Evolutionary conservation across 2,888 invertebrate genomes (phyloP).

Genomic region (Acleris emargana): DNA sequence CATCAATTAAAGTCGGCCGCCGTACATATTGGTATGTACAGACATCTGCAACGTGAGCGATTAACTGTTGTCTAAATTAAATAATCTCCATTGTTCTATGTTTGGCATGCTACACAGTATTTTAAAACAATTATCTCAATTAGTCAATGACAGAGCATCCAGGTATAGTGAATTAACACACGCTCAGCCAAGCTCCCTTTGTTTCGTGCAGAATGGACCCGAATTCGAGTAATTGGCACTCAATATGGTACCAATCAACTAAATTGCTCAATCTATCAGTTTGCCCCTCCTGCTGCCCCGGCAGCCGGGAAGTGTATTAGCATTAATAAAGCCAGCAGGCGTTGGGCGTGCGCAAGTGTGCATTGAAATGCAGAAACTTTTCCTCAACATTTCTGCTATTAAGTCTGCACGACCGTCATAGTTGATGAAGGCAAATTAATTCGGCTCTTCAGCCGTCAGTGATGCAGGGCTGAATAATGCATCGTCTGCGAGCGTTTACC

Average conservation of each 20-base stretch:
- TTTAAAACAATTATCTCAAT: conserved; percentile 5
- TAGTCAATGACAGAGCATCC: conserved; percentile 4
- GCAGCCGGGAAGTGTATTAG: not conserved
- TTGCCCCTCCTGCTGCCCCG: not conserved
- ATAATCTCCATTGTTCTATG: not conserved
- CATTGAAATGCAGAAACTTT: conserved; percentile 8
- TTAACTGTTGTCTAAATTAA: too few species aligned
- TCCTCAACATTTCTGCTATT: conserved; percentile 23
- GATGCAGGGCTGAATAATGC: conserved; percentile 70
- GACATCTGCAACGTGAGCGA: too few species aligned
- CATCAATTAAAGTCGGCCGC: too few species aligned
- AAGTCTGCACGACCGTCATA: conserved; percentile 45
- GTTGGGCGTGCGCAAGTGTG: not conserved
- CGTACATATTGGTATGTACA: not conserved
- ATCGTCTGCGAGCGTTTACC: conserved; percentile 64
- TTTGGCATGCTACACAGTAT: not conserved
- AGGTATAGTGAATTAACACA: conserved; percentile 2
- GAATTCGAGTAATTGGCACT: too few species aligned
- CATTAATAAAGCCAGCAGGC: not conserved
- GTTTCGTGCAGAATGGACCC: too few species aligned
- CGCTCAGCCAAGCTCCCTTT: too few species aligned
- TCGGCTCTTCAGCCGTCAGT: conserved; percentile 57
- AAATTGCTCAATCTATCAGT: conserved; percentile 20
- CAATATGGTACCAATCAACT: not conserved
- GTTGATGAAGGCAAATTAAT: conserved; percentile 44